phyloP scores from a whole-genome alignment of 2,888 invertebrate species.

The Auanema freiburgensis region DNA sequence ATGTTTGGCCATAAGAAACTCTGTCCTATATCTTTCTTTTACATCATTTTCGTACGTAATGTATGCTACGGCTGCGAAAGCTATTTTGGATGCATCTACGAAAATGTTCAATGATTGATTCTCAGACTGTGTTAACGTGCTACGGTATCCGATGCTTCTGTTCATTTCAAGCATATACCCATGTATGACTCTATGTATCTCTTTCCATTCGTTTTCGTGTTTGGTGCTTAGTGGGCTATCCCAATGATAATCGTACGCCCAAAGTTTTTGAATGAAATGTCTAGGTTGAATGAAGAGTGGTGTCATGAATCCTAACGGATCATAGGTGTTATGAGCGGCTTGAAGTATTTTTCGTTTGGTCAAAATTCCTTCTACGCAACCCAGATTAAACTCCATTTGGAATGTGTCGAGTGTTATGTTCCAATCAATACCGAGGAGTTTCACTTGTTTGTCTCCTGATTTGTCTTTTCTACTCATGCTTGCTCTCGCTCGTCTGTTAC shows the following conservation, averaged over 20 bases:
- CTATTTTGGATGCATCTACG: slow-evolving; percentile 1
- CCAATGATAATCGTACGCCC: background rate
- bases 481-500: background rate
- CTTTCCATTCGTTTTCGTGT: slow-evolving; percentile 5
- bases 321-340: background rate
- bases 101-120: background rate
- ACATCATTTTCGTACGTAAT: background rate
- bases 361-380: background rate
- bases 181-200: slow-evolving; percentile 5
- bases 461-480: background rate
- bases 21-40: background rate
- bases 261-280: slow-evolving; percentile 4
- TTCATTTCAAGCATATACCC: background rate
- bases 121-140: background rate
- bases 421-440: no score
- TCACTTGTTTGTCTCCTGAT: background rate
- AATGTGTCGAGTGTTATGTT: no score
- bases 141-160: background rate
- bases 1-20: background rate
- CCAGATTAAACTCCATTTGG: no score
- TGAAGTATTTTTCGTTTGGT: background rate
- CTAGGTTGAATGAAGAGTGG: background rate
- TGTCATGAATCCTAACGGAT: background rate
- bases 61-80: background rate
- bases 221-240: background rate